phyloP scores from a whole-genome alignment of 2,888 invertebrate species.

The Drosophila planitibia region DNA sequence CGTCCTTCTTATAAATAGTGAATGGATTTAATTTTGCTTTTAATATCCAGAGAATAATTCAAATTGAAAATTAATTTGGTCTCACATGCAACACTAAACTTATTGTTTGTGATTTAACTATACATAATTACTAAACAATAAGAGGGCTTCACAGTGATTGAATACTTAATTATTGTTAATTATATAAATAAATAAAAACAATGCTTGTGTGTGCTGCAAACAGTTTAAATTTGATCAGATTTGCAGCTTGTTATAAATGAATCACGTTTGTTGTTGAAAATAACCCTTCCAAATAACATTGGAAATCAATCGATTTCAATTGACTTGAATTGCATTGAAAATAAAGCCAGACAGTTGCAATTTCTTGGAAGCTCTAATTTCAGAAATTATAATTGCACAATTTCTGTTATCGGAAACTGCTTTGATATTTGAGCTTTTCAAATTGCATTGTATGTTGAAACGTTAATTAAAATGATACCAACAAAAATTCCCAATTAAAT shows the following conservation, averaged over 20 bases:
- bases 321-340: too few relatives aligned
- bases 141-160: background rate
- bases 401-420: background rate
- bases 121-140: background rate
- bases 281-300: background rate
- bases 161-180: background rate
- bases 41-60: background rate
- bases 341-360: too few relatives aligned
- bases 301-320: background rate
- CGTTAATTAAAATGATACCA: background rate
- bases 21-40: background rate
- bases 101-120: background rate
- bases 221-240: background rate
- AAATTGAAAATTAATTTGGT: background rate
- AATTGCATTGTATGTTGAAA: background rate
- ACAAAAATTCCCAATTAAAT: constrained; percentile 3
- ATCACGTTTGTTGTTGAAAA: background rate
- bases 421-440: background rate
- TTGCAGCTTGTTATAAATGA: background rate
- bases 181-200: background rate
- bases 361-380: background rate
- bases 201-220: background rate
- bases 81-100: background rate
- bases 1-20: background rate
- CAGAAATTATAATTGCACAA: background rate